phyloP scores from a whole-genome alignment of 2,113 vertebrate genomes.

The Macquaria australasica region DNA sequence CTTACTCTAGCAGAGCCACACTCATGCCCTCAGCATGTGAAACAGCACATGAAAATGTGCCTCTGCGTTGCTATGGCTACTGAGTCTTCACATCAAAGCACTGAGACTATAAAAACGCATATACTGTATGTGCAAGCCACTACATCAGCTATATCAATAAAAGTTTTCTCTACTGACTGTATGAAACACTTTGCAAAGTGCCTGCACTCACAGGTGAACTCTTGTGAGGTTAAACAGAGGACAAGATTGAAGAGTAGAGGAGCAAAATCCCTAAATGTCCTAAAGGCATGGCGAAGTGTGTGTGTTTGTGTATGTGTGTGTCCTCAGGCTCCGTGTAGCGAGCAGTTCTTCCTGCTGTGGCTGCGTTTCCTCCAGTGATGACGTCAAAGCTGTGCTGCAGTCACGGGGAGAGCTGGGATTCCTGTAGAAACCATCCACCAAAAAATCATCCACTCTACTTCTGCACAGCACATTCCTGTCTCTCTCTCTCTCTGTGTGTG shows the following conservation, averaged over 20 bases:
- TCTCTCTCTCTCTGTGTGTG: constrained; percentile 12
- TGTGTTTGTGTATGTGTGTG: constrained; percentile 25
- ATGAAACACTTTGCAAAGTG: constrained; percentile 20
- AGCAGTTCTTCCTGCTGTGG: constrained; percentile 60
- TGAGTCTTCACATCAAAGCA: constrained; percentile 46
- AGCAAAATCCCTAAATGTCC: constrained; percentile 44
- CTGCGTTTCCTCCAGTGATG: constrained; percentile 65
- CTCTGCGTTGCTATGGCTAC: constrained; percentile 72
- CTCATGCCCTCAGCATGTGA: constrained; percentile 40
- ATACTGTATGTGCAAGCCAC: constrained; percentile 8
- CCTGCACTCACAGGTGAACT: constrained; percentile 28
- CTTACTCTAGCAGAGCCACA: constrained; percentile 30
- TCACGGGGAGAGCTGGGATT: constrained; percentile 59
- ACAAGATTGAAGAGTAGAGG: constrained; percentile 27
- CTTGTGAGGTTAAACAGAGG: constrained; percentile 32
- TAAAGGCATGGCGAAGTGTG: constrained; percentile 14
- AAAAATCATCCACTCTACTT: constrained; percentile 40
- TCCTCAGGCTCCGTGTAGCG: constrained; percentile 40
- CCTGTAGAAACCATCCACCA: constrained; percentile 37
- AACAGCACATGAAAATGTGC: constrained; percentile 30
- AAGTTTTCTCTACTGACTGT: background rate
- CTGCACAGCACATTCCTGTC: constrained; percentile 53
- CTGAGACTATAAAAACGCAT: constrained; percentile 1
- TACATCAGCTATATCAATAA: background rate
- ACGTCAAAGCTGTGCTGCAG: constrained; percentile 68